Base-by-base conservation (phyloP, 2,797 vertebrate species). In the Pogoniulus pusillus region DNA sequence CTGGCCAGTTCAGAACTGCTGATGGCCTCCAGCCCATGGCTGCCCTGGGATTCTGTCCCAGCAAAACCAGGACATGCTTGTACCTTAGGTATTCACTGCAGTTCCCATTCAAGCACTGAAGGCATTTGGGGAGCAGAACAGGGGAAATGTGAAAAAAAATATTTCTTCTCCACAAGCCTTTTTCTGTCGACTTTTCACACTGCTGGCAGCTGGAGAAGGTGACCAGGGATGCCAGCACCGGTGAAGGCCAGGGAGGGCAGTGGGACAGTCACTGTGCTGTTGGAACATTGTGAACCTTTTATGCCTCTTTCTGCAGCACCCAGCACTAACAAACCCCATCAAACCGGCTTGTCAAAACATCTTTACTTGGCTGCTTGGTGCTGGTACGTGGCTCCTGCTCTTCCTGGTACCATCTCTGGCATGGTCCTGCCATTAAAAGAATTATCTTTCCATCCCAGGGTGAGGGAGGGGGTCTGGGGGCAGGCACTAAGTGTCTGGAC, bases 141-240 rank as follows among this genome's bases (percentile, higher is more conserved):
- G 4, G 9, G 3, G 4, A 6, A 83, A 35, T 53, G 8, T 58
- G 17, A 43, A 72, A 79, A 39, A 22, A 7, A 18, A 2, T 34
- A 75, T 71, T 72, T 62, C 20, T 54, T 8, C 13, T 24, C n/a
- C 4, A 1, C 29, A 51, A 24, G 11, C 39, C 8, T 75, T 60
- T 84, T 85, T 51, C 51, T 69, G 15, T 45, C 32, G 7, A 3
- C 22, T 65, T 85, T 80, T 66, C 5, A 4, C 47, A 16, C 7
- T 0, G 0, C 10, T 54, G 23, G 41, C 16, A 78, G 45, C 55
- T 1, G 0, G 10, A 53, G 71, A 23, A 88, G 49, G 35, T 49
- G 23, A 63, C 12, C 0, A 0, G 18, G 30, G 27, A 24, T 1
- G 7, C 29, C 1, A 1, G 37, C 1, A 2, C 24, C 5, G 6